phyloP scores from a whole-genome alignment of 1,140 invertebrate genomes.

The Popillia japonica region DNA sequence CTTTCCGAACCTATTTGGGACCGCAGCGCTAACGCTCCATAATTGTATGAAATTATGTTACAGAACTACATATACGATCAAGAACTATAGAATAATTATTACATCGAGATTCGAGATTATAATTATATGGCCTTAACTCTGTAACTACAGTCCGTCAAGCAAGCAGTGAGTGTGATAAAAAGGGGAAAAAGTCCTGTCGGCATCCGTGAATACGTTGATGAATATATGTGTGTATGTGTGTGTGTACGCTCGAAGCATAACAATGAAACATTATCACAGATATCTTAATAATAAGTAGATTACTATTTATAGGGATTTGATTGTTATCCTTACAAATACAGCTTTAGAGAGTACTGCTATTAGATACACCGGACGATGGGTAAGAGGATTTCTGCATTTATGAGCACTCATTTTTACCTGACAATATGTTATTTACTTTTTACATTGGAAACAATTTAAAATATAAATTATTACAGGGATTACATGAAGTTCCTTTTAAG shows the following conservation, averaged over 20 bases:
- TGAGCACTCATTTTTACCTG: neutral
- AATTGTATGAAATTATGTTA: slow-evolving; percentile 56
- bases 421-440: neutral
- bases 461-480: too few relatives aligned
- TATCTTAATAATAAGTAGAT: slow-evolving; percentile 30
- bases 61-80: slow-evolving; percentile 51
- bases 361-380: neutral
- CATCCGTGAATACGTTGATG: slow-evolving; percentile 35
- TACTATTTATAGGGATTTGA: slow-evolving; percentile 22
- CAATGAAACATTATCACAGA: slow-evolving; percentile 9
- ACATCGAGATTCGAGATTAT: slow-evolving; percentile 55
- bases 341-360: neutral
- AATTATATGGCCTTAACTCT: slow-evolving; percentile 52
- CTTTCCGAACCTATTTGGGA: slow-evolving; percentile 41
- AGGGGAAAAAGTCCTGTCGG: slow-evolving; percentile 40
- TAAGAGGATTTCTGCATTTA: slow-evolving; percentile 1
- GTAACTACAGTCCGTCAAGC: slow-evolving; percentile 49
- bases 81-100: slow-evolving; percentile 56
- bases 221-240: too few relatives aligned
- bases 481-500: too few relatives aligned
- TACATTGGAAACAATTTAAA: too few relatives aligned
- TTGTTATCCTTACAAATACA: slow-evolving; percentile 22
- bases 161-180: slow-evolving; percentile 46
- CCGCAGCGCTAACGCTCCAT: slow-evolving; percentile 45
- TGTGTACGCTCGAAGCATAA: neutral